Percentiles rank a stretch among this genome's conserved stretches.
Evolutionary conservation across 2,888 invertebrate species (phyloP).

Genomic region (Taphrorychus bicolor): DNA sequence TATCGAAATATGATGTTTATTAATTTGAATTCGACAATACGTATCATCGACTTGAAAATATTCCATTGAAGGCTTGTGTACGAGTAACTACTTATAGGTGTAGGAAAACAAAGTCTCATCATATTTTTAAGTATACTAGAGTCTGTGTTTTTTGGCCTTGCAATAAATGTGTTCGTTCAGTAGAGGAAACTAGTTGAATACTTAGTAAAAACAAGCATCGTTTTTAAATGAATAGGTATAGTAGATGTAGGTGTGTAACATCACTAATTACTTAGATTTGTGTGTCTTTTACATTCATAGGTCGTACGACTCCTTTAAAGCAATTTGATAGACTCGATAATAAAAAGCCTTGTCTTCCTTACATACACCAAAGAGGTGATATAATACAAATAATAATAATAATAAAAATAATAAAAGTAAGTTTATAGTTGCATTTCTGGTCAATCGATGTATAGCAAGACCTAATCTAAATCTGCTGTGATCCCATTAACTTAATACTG

Average conservation of each 20-base stretch:
- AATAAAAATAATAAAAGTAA: too few species aligned
- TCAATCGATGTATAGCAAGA: not conserved
- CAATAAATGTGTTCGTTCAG: constrained; percentile 32
- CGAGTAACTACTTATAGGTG: not conserved
- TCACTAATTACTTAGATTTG: not conserved
- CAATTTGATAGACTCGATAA: constrained; percentile 15
- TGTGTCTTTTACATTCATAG: constrained; percentile 1
- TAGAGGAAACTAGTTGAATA: constrained; percentile 14
- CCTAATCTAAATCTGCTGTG: constrained; percentile 4
- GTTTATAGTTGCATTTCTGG: not conserved
- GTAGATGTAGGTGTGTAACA: not conserved
- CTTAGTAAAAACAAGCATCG: constrained; percentile 9
- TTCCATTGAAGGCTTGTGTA: constrained; percentile 17
- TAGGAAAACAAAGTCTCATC: not conserved
- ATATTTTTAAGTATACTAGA: constrained; percentile 14
- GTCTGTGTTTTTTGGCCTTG: constrained; percentile 28
- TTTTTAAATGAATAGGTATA: not conserved
- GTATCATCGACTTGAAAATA: constrained; percentile 10
- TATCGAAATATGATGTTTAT: constrained; percentile 7
- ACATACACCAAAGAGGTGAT: constrained; percentile 7
- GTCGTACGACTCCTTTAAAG: not conserved
- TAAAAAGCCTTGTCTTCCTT: constrained; percentile 36
- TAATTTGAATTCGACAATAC: constrained; percentile 7
- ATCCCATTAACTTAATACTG: not conserved
- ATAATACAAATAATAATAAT: not conserved